Conservation (phyloP, 1,140 invertebrate species). For the Cheumatopsyche charites region DNA sequence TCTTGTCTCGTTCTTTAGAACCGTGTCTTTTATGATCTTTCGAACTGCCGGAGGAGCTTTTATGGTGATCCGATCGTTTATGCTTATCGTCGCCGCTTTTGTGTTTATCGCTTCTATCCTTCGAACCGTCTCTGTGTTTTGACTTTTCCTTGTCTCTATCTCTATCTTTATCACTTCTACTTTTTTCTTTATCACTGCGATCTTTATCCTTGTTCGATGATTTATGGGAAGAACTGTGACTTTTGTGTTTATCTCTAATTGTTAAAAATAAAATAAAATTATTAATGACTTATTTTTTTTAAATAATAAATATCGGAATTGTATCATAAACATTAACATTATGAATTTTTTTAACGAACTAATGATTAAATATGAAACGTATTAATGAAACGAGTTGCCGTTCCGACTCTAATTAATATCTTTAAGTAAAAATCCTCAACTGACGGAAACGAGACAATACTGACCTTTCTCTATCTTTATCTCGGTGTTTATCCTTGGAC, state of each 20-base stretch:
- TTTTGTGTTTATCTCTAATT: slow-evolving; percentile 62
- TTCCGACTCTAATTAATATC: too few relatives aligned
- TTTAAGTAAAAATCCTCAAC: too few relatives aligned
- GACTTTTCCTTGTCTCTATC: slow-evolving; percentile 55
- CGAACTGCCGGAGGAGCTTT: slow-evolving; percentile 46
- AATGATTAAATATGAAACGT: too few relatives aligned
- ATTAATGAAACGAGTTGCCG: too few relatives aligned
- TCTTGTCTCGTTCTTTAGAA: slow-evolving; percentile 57
- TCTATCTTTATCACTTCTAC: slow-evolving; percentile 61
- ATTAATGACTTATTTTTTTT: too few relatives aligned
- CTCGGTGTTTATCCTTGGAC: slow-evolving; percentile 7
- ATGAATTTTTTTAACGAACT: too few relatives aligned
- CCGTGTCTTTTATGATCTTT: slow-evolving; percentile 37
- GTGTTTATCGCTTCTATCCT: slow-evolving; percentile 61
- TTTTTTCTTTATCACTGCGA: slow-evolving; percentile 61
- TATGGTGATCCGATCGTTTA: slow-evolving; percentile 49
- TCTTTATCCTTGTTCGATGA: slow-evolving; percentile 67
- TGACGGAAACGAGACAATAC: too few relatives aligned
- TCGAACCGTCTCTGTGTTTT: slow-evolving; percentile 53
- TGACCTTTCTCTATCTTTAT: slow-evolving; percentile 20
- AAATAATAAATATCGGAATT: neutral
- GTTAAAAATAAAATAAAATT: neutral
- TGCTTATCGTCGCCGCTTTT: slow-evolving; percentile 55
- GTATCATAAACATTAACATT: too few relatives aligned
- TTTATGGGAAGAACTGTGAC: slow-evolving; percentile 65